phyloP scores from a whole-genome alignment of 2,113 vertebrate species.

The Indicator indicator region DNA sequence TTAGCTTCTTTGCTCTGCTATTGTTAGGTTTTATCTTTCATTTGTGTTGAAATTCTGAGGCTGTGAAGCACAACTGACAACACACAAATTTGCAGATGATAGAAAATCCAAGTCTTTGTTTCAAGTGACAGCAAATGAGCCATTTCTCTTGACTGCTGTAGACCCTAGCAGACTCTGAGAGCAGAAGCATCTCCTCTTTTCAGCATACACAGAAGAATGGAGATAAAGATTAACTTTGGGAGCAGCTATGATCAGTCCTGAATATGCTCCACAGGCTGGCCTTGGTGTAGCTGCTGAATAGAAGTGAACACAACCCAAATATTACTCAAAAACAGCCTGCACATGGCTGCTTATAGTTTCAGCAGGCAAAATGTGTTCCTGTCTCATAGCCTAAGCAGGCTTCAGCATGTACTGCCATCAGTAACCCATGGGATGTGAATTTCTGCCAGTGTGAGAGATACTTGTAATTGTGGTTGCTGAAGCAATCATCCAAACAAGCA shows the following conservation, averaged over 20 bases:
- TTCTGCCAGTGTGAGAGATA: not conserved
- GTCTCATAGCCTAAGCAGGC: not conserved
- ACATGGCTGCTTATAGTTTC: not conserved
- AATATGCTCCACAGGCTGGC: not conserved
- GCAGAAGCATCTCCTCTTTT: not conserved
- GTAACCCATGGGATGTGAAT: not conserved
- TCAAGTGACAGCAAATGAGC: not conserved
- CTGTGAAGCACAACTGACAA: not conserved
- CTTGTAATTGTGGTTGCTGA: not conserved
- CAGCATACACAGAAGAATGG: not conserved
- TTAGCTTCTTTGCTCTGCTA: slow-evolving; percentile 4
- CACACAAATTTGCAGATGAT: not conserved
- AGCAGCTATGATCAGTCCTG: not conserved
- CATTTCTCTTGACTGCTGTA: not conserved
- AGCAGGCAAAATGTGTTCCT: not conserved
- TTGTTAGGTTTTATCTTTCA: slow-evolving; percentile 2
- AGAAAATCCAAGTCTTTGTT: not conserved
- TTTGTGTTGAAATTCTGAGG: not conserved
- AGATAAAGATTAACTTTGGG: not conserved
- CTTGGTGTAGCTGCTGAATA: not conserved
- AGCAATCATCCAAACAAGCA: not conserved
- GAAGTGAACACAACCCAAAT: not conserved
- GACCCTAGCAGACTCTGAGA: not conserved
- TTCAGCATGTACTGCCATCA: not conserved
- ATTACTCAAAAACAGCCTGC: not conserved